phyloP scores from a whole-genome alignment of 2,888 invertebrate species.

The Phania funesta region DNA sequence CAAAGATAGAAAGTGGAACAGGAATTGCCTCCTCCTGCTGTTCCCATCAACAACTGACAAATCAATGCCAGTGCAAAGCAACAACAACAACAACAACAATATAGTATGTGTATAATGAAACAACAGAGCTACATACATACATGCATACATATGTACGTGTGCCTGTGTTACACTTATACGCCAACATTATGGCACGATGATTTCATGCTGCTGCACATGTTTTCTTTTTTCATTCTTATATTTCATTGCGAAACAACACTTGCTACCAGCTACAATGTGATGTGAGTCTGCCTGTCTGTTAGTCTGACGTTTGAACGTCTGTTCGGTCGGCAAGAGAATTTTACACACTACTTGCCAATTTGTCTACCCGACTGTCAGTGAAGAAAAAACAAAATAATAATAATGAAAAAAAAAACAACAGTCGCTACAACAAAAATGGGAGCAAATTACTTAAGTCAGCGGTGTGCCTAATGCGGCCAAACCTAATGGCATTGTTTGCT shows the following conservation, averaged over 20 bases:
- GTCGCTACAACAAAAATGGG: conserved; percentile 54
- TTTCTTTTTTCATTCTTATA: conserved; percentile 28
- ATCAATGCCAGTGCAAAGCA: conserved; percentile 62
- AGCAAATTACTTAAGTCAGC: conserved; percentile 67
- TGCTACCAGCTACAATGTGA: too few relatives aligned
- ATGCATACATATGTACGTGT: too few relatives aligned
- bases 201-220: conserved; percentile 67
- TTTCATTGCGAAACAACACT: conserved; percentile 76
- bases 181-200: conserved; percentile 67
- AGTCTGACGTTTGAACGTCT: not conserved
- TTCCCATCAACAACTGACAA: conserved; percentile 53
- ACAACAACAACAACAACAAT: conserved; percentile 27
- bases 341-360: conserved; percentile 26
- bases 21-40: conserved; percentile 76
- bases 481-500: conserved; percentile 66
- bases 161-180: conserved; percentile 49
- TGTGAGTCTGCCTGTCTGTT: not conserved
- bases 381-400: conserved; percentile 9
- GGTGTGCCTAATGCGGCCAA: conserved; percentile 63
- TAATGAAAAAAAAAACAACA: conserved; percentile 2
- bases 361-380: conserved; percentile 27
- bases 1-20: conserved; percentile 79
- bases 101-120: conserved; percentile 25
- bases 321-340: not conserved
- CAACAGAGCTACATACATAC: conserved; percentile 40